Base-by-base conservation (phyloP, 2,797 vertebrate genomes). In the Cyprinella venusta region DNA sequence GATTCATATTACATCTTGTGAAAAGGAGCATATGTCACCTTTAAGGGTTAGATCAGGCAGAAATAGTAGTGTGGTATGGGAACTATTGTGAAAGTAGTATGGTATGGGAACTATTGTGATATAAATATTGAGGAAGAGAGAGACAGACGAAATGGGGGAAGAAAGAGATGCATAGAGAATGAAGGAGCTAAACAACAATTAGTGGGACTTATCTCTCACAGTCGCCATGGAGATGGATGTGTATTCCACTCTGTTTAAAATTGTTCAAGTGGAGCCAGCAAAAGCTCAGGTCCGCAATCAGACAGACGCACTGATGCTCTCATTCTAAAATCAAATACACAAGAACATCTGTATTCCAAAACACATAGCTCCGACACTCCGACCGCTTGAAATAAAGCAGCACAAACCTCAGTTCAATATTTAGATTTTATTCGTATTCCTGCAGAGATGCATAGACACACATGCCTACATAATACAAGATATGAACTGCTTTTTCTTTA, bases 141-240 rank as follows among this genome's bases (percentile, higher is more conserved):
- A 16, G 26, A 45, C 50, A 87, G 70, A 83, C 61, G 54, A 15
- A 86, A 86, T 81, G 76, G 88, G 79, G 84, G 69, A 84, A 74
- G 82, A 79, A 75, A 86, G 79, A 18, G 33, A 74, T 8, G 81
- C 15, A 81, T n/a, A 86, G 64, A 88, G 78, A 88, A 18, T 3
- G 61, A 80, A 75, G 24, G 63, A 85, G 90, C 86, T 48, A 77
- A 90, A 90, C 90, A 88, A 86, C 91, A 92, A 93, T 93, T 92
- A 93, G 90, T 79, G 83, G 91, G 88, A 90, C 92, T 90, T 91
- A 91, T 93, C 91, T 88, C 90, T 89, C 83, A 86, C 88, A 87
- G 93, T 94, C 93, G 90, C 94, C 92, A 94, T 94, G 93, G 93
- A 91, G 92, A 95, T 84, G 85, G 87, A 80, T 91, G 84, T 89